Evolutionary conservation across 2,113 vertebrate genomes (phyloP).

Genomic region (Mugil cephalus): DNA sequence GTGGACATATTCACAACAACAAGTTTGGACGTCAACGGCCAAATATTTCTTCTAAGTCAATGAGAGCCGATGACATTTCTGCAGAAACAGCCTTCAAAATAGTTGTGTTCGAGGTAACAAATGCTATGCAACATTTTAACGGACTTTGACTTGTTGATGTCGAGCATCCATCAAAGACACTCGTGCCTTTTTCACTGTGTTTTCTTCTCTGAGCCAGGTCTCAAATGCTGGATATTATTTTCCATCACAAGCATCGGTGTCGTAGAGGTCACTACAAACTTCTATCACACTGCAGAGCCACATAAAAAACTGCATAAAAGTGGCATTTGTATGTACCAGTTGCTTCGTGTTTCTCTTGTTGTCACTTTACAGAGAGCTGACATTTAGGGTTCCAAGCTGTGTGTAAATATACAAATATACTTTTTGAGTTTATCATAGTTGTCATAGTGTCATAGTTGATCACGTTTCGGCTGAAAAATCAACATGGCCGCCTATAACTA

Average conservation of each 20-base stretch:
- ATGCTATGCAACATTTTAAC: not conserved
- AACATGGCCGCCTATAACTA: too few relatives aligned
- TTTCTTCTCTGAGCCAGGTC: not conserved
- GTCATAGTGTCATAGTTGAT: too few relatives aligned
- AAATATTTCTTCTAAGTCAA: conserved; percentile 48
- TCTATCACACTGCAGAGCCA: too few relatives aligned
- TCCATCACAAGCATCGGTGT: too few relatives aligned
- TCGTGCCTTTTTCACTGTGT: not conserved
- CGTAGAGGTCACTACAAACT: too few relatives aligned
- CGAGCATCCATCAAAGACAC: not conserved
- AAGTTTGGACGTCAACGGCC: conserved; percentile 4
- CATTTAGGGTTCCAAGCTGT: conserved; percentile 1
- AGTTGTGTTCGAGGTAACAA: not conserved
- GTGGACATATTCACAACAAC: conserved; percentile 11
- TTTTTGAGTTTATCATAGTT: too few relatives aligned
- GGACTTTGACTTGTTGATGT: conserved; percentile 10
- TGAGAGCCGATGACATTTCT: conserved; percentile 29
- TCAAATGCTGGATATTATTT: not conserved
- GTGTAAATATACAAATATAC: conserved; percentile 10
- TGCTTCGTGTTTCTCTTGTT: conserved; percentile 30
- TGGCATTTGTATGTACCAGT: conserved; percentile 7
- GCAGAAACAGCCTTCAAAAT: conserved; percentile 7
- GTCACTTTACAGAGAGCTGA: conserved; percentile 9
- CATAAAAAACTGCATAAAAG: not conserved
- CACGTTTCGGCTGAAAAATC: too few relatives aligned